Evolutionary conservation across 53 echinoderm and acorn worm species (phyloP).

Genomic region (Mesocentrotus franciscanus): DNA sequence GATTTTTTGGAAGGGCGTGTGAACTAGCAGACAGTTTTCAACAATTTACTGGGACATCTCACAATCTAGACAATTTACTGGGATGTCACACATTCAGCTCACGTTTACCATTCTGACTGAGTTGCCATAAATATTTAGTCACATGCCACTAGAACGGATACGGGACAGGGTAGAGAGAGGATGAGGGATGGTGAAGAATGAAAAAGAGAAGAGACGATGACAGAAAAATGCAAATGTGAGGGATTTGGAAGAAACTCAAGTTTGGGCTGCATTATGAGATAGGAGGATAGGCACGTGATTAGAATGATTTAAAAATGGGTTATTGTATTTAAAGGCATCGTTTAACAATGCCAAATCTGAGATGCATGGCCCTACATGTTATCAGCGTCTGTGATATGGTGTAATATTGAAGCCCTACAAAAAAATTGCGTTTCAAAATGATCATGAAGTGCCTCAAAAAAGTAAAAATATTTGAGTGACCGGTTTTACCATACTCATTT

Average conservation of each 20-base stretch:
- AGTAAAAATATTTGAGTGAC: too few relatives aligned
- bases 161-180: background rate
- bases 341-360: too few relatives aligned
- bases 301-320: background rate
- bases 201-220: background rate
- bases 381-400: too few relatives aligned
- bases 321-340: background rate
- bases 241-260: background rate
- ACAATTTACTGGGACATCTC: background rate
- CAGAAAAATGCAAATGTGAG: background rate
- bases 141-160: background rate
- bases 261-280: background rate
- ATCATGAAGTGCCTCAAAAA: too few relatives aligned
- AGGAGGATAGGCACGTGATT: background rate
- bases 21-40: background rate
- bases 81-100: background rate
- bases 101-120: slow-evolving; percentile 14
- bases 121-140: slow-evolving; percentile 34
- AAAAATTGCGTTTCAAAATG: too few relatives aligned
- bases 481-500: too few relatives aligned
- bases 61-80: background rate
- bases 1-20: background rate
- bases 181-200: background rate
- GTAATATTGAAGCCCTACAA: too few relatives aligned
- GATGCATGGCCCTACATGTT: too few relatives aligned